Evolutionary conservation across 2,888 invertebrate species (phyloP).

Genomic region (Eupithecia exiguata): DNA sequence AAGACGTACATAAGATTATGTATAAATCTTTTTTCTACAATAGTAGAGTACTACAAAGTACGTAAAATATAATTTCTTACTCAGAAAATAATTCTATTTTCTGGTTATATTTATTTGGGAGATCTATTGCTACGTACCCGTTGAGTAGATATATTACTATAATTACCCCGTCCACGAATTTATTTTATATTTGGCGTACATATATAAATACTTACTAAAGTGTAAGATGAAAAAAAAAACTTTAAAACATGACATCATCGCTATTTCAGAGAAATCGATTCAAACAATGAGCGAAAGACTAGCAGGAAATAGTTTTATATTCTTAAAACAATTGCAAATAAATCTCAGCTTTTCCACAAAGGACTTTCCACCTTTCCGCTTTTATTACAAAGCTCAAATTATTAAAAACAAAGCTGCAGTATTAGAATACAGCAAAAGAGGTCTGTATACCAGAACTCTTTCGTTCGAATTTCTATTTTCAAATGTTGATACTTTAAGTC

Average conservation of each 20-base stretch:
- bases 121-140: too few relatives aligned
- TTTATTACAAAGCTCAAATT: slow-evolving; percentile 44
- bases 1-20: too few relatives aligned
- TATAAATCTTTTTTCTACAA: too few relatives aligned
- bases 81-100: too few relatives aligned
- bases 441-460: slow-evolving; percentile 67
- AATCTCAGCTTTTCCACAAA: slow-evolving; percentile 53
- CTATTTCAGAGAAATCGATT: slow-evolving; percentile 64
- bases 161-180: too few relatives aligned
- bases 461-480: slow-evolving; percentile 73
- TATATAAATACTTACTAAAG: background rate
- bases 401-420: slow-evolving; percentile 25
- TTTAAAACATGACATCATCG: slow-evolving; percentile 67
- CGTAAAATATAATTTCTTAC: too few relatives aligned
- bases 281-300: slow-evolving; percentile 71
- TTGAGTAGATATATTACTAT: too few relatives aligned
- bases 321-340: slow-evolving; percentile 75
- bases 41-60: too few relatives aligned
- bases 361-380: slow-evolving; percentile 46
- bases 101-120: too few relatives aligned
- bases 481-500: slow-evolving; percentile 63
- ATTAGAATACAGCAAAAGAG: slow-evolving; percentile 53
- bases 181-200: too few relatives aligned
- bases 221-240: background rate
- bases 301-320: slow-evolving; percentile 80